A percentile compares a stretch with the other conserved stretches of the same genome.
Evolutionary conservation across 1,140 invertebrate genomes (phyloP).

Genomic region (Panulirus ornatus): DNA sequence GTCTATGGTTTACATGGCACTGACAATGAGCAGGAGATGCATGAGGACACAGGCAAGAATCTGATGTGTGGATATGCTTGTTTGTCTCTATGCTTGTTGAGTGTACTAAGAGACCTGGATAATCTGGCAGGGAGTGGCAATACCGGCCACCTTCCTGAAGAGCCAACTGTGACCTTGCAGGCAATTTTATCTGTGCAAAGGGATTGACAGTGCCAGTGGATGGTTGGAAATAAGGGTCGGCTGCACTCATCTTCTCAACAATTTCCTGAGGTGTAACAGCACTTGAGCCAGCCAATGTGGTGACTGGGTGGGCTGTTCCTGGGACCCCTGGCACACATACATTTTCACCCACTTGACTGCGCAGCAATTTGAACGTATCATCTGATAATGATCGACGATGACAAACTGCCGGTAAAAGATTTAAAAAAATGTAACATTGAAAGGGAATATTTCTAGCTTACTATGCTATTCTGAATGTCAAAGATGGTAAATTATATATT

Average conservation of each 20-base stretch:
- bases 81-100: slow-evolving; percentile 10
- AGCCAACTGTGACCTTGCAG: slow-evolving; percentile 70
- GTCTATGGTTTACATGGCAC: slow-evolving; percentile 45
- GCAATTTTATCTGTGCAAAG: slow-evolving; percentile 68
- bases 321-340: slow-evolving; percentile 76
- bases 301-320: slow-evolving; percentile 53
- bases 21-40: slow-evolving; percentile 56
- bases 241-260: slow-evolving; percentile 73
- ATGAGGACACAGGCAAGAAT: slow-evolving; percentile 59
- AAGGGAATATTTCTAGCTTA: too few relatives aligned
- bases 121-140: slow-evolving; percentile 72
- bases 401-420: slow-evolving; percentile 58
- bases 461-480: too few relatives aligned
- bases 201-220: slow-evolving; percentile 73
- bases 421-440: background rate
- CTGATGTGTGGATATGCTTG: slow-evolving; percentile 67
- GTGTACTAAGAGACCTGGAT: slow-evolving; percentile 10
- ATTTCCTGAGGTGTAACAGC: slow-evolving; percentile 73
- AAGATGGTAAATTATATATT: too few relatives aligned
- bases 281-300: slow-evolving; percentile 26
- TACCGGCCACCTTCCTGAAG: slow-evolving; percentile 71
- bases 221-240: slow-evolving; percentile 74
- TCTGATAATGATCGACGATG: slow-evolving; percentile 85
- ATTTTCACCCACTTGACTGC: slow-evolving; percentile 63
- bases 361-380: slow-evolving; percentile 79